Evolutionary conservation across 2,888 invertebrate species (phyloP).

Genomic region (Galerucella nymphaeae): DNA sequence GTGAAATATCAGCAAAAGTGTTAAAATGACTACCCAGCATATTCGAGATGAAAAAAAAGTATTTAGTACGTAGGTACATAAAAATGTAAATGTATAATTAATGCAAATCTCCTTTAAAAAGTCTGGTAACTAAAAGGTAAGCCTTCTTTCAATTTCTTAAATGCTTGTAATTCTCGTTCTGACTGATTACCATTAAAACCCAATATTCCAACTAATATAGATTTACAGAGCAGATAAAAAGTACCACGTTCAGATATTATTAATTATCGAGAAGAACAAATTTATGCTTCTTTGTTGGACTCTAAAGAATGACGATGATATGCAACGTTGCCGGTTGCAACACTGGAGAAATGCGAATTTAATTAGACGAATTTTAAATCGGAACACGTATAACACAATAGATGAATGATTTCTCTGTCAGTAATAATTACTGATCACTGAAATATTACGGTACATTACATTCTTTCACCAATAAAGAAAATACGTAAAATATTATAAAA

Average conservation of each 20-base stretch:
- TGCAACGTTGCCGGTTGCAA: constrained; percentile 8
- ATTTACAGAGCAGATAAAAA: constrained; percentile 44
- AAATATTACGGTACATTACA: not conserved
- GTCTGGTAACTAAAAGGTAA: constrained; percentile 21
- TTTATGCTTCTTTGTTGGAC: constrained; percentile 52
- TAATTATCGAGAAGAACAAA: constrained; percentile 54
- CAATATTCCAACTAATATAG: constrained; percentile 47
- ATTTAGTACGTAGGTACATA: not conserved
- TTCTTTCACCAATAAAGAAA: not conserved
- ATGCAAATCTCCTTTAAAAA: constrained; percentile 31
- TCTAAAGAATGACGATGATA: constrained; percentile 21
- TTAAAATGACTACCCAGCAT: not conserved
- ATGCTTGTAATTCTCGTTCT: constrained; percentile 42
- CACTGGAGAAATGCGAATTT: not conserved
- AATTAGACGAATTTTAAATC: not conserved
- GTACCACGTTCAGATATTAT: constrained; percentile 47
- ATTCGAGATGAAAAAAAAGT: not conserved
- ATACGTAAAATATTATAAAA: too few relatives aligned
- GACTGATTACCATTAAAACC: constrained; percentile 46
- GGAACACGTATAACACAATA: not conserved
- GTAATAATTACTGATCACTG: not conserved
- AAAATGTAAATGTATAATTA: constrained; percentile 25
- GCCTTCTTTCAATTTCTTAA: constrained; percentile 34
- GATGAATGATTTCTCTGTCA: not conserved
- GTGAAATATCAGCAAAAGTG: not conserved